Conservation (phyloP, 2,797 vertebrate species). For the Heterohyrax brucei region DNA sequence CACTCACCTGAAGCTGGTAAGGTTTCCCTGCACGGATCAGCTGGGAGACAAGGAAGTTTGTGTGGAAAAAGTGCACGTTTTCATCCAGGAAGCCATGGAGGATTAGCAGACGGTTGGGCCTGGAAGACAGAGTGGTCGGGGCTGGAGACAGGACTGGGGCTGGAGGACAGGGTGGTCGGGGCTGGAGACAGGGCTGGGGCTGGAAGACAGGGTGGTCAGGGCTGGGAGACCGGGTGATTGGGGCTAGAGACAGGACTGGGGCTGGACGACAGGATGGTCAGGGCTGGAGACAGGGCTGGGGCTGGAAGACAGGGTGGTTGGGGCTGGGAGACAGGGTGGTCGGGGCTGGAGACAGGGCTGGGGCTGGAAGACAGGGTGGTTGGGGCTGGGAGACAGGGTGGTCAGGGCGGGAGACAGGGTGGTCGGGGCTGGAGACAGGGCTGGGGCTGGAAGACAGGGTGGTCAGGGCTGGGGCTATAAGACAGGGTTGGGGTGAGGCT, state of each 20-base stretch:
- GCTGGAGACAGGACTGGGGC: background rate
- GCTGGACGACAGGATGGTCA: too few species aligned
- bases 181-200: background rate
- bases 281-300: too few species aligned
- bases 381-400: background rate
- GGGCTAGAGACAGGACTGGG: too few species aligned
- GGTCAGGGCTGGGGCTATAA: background rate
- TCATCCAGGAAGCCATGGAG: slow-evolving; percentile 99
- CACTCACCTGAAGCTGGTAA: slow-evolving; percentile 97
- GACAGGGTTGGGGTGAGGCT: too few species aligned
- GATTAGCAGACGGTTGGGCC: slow-evolving; percentile 98
- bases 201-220: accelerated
- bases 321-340: background rate
- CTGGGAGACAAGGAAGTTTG: slow-evolving; percentile 98
- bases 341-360: background rate
- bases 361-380: background rate
- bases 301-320: too few species aligned
- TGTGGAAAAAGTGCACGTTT: slow-evolving; percentile 99
- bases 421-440: too few species aligned
- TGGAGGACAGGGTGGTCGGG: background rate
- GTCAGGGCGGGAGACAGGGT: too few species aligned
- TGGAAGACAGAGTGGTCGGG: slow-evolving; percentile 79
- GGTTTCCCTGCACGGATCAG: slow-evolving; percentile 99
- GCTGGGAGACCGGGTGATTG: background rate
- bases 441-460: too few species aligned